Base-by-base conservation (phyloP, 1,140 invertebrate genomes). In the Anagrus nilaparvatae region DNA sequence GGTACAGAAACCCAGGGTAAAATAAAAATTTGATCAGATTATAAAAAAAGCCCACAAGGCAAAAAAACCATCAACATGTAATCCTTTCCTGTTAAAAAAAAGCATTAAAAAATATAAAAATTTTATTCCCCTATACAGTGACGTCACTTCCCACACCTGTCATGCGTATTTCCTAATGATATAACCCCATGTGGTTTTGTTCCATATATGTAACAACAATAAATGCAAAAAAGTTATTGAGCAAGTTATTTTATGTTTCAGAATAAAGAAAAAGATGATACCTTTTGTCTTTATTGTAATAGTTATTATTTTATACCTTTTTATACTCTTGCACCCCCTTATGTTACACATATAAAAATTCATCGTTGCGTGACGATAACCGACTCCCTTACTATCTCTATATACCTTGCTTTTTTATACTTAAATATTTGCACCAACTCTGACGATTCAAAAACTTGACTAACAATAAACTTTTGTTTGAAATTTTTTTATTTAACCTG, bases 101-200 rank as follows among this genome's bases (percentile, higher is more conserved):
- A n/a, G n/a, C n/a, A n/a, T n/a, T n/a, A n/a, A n/a, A n/a, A n/a
- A n/a, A n/a, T n/a, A n/a, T n/a, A n/a, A n/a, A n/a, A n/a, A n/a
- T n/a, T n/a, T n/a, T n/a, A n/a, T n/a, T n/a, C n/a, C n/a, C n/a
- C n/a, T n/a, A n/a, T n/a, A n/a, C n/a, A n/a, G 43, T 60, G 61
- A 67, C 60, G 61, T 65, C 62, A 62, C 49, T 66, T 67, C 64
- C 64, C 59, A 60, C 64, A 69, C 63, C 63, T 68, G 65, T 52
- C 63, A 62, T 62, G 61, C 64, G 61, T 64, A 58, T 62, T 59
- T 66, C 64, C 61, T 57, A 65, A 61, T 56, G 59, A 68, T 63
- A 65, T 60, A 62, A 53, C 45, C 25, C 54, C 52, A 54, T 57
- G 50, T 52, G 56, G 56, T 27, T 9, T 14, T 20, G 8, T 13